Percentiles rank a stretch among this genome's conserved stretches.
These are phyloP conservation scores for Aegotheles bennettii DNA, from an alignment of 2,113 vertebrate genomes.

Conservation along the genomic window DNA sequence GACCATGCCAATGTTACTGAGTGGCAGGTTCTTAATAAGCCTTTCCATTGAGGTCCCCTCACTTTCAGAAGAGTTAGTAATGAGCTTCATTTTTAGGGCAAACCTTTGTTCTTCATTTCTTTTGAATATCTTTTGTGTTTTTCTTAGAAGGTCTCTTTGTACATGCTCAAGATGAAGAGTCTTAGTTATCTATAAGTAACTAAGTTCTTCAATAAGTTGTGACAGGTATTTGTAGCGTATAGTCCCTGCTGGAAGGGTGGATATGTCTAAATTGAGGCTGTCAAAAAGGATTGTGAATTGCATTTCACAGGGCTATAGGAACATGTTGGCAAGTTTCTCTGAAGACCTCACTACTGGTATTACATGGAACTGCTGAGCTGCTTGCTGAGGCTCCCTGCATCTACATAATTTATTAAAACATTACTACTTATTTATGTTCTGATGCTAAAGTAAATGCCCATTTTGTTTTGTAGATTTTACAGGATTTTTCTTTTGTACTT, in stretches of 20 bases:
- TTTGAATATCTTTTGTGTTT: slow-evolving; percentile 1
- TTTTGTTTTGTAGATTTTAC: slow-evolving; percentile 63
- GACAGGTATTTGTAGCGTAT: slow-evolving; percentile 58
- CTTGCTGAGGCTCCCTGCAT: slow-evolving; percentile 28
- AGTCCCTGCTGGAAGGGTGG: slow-evolving; percentile 58
- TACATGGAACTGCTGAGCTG: slow-evolving; percentile 21
- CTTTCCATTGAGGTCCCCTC: not conserved
- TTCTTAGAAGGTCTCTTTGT: slow-evolving; percentile 4
- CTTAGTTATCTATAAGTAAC: not conserved
- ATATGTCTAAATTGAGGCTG: slow-evolving; percentile 63
- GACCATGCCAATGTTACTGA: not conserved
- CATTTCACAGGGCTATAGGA: slow-evolving; percentile 49
- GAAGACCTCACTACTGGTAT: slow-evolving; percentile 48
- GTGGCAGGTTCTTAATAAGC: not conserved
- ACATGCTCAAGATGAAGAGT: not conserved
- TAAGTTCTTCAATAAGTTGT: slow-evolving; percentile 54
- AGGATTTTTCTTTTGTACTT: slow-evolving; percentile 21
- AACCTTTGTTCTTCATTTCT: slow-evolving; percentile 23
- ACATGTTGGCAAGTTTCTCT: slow-evolving; percentile 51
- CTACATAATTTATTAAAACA: slow-evolving; percentile 66
- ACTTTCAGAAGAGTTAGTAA: not conserved
- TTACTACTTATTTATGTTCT: slow-evolving; percentile 64
- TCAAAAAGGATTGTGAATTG: slow-evolving; percentile 61
- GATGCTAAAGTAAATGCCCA: slow-evolving; percentile 57
- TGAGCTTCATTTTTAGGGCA: slow-evolving; percentile 7